A percentile compares a stretch with the other conserved stretches of the same genome.
phyloP scores from a whole-genome alignment of 2,888 invertebrate genomes.

The Petrophora chlorosata region DNA sequence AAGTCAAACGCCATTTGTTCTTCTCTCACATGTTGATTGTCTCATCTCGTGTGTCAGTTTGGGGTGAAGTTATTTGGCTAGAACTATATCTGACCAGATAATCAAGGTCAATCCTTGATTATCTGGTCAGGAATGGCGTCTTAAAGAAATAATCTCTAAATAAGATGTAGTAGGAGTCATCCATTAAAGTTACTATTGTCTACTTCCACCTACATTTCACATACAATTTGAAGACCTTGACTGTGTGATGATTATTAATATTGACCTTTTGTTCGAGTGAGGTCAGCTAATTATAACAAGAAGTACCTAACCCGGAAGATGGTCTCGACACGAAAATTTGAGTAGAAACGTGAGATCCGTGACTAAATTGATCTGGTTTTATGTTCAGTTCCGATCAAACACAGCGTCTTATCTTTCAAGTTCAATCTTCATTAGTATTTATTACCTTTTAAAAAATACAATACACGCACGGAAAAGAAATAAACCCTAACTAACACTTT shows the following conservation, averaged over 20 bases:
- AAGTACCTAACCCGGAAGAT: constrained; percentile 68
- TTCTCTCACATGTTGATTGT: too few relatives aligned
- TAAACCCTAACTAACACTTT: too few relatives aligned
- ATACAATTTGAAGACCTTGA: constrained; percentile 49
- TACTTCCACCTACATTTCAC: constrained; percentile 36
- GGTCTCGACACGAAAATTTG: constrained; percentile 50
- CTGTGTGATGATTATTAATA: constrained; percentile 56
- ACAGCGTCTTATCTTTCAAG: constrained; percentile 2
- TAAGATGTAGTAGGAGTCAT: constrained; percentile 40
- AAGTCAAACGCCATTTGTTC: too few relatives aligned
- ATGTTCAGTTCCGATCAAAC: constrained; percentile 24
- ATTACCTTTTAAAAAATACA: too few relatives aligned
- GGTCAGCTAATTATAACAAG: constrained; percentile 65
- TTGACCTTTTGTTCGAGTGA: constrained; percentile 57
- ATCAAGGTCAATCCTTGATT: too few relatives aligned
- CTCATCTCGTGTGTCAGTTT: too few relatives aligned
- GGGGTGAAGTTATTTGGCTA: constrained; percentile 1
- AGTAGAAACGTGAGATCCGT: constrained; percentile 63
- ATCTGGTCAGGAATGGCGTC: too few relatives aligned
- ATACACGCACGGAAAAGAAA: too few relatives aligned
- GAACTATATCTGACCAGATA: constrained; percentile 11
- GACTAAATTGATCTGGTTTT: constrained; percentile 35
- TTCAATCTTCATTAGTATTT: constrained; percentile 10
- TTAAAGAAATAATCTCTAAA: too few relatives aligned
- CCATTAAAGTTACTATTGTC: constrained; percentile 40